Percentiles rank a stretch among this genome's conserved stretches.
These are phyloP conservation scores for Brachynemurus nebulosus DNA, from an alignment of 2,888 invertebrate species.

Conservation along the genomic window DNA sequence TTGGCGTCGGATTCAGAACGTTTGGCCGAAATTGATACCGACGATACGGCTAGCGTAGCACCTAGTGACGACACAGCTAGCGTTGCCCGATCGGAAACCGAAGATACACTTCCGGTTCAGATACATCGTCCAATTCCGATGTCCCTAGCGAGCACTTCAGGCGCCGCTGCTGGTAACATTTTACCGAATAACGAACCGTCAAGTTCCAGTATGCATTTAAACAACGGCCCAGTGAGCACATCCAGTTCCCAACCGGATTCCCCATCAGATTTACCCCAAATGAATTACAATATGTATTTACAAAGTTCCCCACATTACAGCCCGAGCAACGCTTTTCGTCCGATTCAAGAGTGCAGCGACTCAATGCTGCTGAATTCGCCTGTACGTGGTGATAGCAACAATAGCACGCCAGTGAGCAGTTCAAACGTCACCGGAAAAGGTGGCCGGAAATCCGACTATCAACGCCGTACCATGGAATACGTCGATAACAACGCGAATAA, in stretches of 20 bases:
- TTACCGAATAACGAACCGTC: not conserved
- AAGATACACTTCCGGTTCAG: constrained; percentile 28
- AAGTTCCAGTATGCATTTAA: not conserved
- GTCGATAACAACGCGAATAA: constrained; percentile 34
- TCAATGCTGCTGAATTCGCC: constrained; percentile 25
- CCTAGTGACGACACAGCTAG: constrained; percentile 37
- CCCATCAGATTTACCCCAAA: constrained; percentile 24
- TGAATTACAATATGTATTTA: not conserved
- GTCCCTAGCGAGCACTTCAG: constrained; percentile 3
- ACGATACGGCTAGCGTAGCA: constrained; percentile 49
- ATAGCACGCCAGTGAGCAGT: constrained; percentile 22
- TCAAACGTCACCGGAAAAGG: constrained; percentile 29
- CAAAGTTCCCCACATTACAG: not conserved
- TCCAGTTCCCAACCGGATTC: constrained; percentile 15
- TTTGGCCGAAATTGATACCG: constrained; percentile 70
- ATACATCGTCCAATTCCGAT: constrained; percentile 10
- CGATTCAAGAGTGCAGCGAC: constrained; percentile 28
- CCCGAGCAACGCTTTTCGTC: constrained; percentile 24
- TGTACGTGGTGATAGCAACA: constrained; percentile 13
- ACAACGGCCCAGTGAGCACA: constrained; percentile 11
- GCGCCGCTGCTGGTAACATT: not conserved
- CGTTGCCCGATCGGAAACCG: constrained; percentile 48
- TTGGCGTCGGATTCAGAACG: constrained; percentile 85
- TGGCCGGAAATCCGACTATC: constrained; percentile 29
- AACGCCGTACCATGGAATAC: constrained; percentile 30